Evolutionary conservation across 2,113 vertebrate species (phyloP), one percentile per base, ranked within the genome.

Genomic region (Ptyas mucosa): DNA sequence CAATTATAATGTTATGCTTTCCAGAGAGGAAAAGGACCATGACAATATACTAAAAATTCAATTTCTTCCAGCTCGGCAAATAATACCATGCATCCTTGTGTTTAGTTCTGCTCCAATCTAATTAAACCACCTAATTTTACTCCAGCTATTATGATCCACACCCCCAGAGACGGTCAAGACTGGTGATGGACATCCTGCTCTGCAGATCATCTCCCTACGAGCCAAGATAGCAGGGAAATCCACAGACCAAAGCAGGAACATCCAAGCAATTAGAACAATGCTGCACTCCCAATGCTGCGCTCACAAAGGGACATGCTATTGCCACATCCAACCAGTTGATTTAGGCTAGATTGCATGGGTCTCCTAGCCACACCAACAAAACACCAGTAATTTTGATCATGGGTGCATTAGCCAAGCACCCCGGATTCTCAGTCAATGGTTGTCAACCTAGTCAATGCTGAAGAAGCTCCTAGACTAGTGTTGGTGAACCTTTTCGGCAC

Each of bases 211-310:
- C 69, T 81, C 69, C 15, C 69, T 75, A 81, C 1, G 15, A 81
- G 69, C 15, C 64, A 34, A 75, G n/a, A 75, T 2, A 75, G 14
- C n/a, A 49, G 81, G 8, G 21, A 49, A 23, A 1, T 23, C 39
- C 10, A 49, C 34, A 52, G 49, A 52, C 46, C 26, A 52, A 87
- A 52, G 49, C 7, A 39, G 49, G 10, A 52, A 52, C 49, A 52
- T 24, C 49, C 85, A 11, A 52, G 85, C 23, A 51, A 52, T 24
- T 15, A 15, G 24, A 87, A 29, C 1, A 29, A 49, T 39, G 15
- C n/a, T 0, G 5, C 15, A 81, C n/a, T n/a, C n/a, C n/a, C 1
- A 29, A 49, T 39, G 15, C n/a, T 0, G 5, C 15, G 39, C n/a
- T 81, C 69, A 14, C 0, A 1, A 81, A 39, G 15, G n/a, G 69